These are phyloP conservation scores for Edolisoma coerulescens DNA, from an alignment of 2,113 vertebrate species.

Conservation along the genomic window DNA sequence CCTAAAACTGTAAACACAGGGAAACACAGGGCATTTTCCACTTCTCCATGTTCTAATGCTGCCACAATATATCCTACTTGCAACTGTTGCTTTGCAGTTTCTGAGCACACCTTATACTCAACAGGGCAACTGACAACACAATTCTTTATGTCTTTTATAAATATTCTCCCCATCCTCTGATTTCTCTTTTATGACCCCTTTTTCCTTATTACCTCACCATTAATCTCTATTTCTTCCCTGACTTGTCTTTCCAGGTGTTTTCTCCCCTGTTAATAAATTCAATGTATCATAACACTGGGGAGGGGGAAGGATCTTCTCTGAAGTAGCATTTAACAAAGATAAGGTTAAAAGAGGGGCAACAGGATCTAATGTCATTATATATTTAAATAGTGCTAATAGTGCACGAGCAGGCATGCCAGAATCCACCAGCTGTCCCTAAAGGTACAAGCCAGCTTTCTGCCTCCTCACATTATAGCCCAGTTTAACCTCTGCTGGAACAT, in stretches of 20 bases:
- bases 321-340: constrained; percentile 7
- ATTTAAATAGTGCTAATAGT: constrained; percentile 58
- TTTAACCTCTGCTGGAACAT: constrained; percentile 39
- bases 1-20: neutral
- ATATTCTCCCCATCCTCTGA: neutral
- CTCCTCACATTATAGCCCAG: constrained; percentile 1
- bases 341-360: neutral
- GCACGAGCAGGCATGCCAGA: constrained; percentile 19
- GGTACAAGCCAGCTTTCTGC: constrained; percentile 49
- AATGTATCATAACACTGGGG: neutral
- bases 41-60: neutral
- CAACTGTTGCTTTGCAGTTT: neutral
- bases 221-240: neutral
- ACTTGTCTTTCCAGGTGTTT: neutral
- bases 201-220: neutral
- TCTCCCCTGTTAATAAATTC: neutral
- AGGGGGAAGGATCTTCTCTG: neutral
- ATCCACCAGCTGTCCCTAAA: constrained; percentile 61
- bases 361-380: constrained; percentile 13
- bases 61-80: neutral
- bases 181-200: neutral
- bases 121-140: neutral
- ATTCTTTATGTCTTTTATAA: neutral
- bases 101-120: neutral
- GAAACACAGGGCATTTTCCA: neutral